Base-by-base conservation (phyloP, 1,140 invertebrate species). In the Campodea augens region DNA sequence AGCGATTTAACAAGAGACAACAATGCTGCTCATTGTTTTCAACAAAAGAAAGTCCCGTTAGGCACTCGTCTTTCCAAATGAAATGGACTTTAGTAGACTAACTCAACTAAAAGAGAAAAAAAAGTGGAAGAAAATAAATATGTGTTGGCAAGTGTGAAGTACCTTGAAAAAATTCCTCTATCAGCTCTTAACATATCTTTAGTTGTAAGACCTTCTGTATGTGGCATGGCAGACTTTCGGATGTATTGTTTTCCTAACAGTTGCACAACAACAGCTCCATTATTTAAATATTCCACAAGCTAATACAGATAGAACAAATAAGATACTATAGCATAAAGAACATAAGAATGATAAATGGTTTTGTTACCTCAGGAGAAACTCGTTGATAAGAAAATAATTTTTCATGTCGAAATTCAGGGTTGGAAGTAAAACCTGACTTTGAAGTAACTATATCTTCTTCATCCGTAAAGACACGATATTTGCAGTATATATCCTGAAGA, bases 341-440 rank as follows among this genome's bases (percentile, higher is more conserved):
- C 1, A 23, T 21, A 15, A 22, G n/a, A 20, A 37, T 5, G 24
- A 13, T 47, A 42, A 42, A 41, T 15, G 41, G 25, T 41, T 45
- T 38, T 24, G 47, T 57, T 54, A 70, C 69, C 53, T 68, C 60
- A 45, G 62, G 52, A 5, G 67, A 69, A 23, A 59, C 64, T 23
- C 62, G 60, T 20, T 48, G 46, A 50, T 62, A 68, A 23, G 54
- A 53, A 53, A 65, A 64, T 25, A 62, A 50, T 54, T 66, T 61
- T 43, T 59, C 57, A 52, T 70, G 63, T 47, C 66, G 67, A 58
- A 70, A 75, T 44, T 68, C 62, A 4, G 73, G 71, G 54, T 73
- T 72, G 15, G 52, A 55, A 7, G 67, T 67, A 38, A 66, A 62
- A 7, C 54, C 51, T 2, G 70, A 54, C 15, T 54, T 57, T 38